These are phyloP conservation scores for Megaustenia siamemsis DNA, from an alignment of 2,888 invertebrate species.

Conservation along the genomic window DNA sequence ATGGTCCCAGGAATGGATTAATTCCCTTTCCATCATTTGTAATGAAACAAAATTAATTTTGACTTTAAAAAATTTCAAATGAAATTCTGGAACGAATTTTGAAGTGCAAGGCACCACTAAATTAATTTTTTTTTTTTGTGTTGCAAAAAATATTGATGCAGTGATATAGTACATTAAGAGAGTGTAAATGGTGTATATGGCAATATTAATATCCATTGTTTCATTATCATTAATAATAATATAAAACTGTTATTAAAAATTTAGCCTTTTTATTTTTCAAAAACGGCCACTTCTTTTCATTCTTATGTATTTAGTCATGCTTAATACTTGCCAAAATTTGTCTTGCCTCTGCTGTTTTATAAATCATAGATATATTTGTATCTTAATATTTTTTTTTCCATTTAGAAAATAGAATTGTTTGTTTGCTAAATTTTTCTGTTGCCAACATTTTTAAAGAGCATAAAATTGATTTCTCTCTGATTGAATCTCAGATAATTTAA, in stretches of 20 bases:
- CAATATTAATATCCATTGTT: not conserved
- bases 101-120: too few species aligned
- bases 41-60: too few species aligned
- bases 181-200: not conserved
- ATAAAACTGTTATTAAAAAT: not conserved
- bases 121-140: too few species aligned
- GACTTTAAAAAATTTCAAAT: too few species aligned
- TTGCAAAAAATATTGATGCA: too few species aligned
- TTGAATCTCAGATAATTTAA: too few species aligned
- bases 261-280: not conserved
- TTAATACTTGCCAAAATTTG: slow-evolving; percentile 40
- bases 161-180: not conserved
- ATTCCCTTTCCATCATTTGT: too few species aligned
- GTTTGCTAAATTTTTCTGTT: too few species aligned
- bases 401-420: not conserved
- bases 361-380: not conserved
- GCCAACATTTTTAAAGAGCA: too few species aligned
- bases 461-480: too few species aligned
- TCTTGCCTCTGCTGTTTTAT: slow-evolving; percentile 18
- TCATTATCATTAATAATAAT: not conserved
- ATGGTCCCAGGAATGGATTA: too few species aligned
- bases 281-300: not conserved
- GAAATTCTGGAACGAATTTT: too few species aligned
- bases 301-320: not conserved
- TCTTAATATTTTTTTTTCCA: not conserved